These are phyloP conservation scores for Phthorimaea operculella DNA, from an alignment of 1,140 invertebrate genomes.

Conservation along the genomic window DNA sequence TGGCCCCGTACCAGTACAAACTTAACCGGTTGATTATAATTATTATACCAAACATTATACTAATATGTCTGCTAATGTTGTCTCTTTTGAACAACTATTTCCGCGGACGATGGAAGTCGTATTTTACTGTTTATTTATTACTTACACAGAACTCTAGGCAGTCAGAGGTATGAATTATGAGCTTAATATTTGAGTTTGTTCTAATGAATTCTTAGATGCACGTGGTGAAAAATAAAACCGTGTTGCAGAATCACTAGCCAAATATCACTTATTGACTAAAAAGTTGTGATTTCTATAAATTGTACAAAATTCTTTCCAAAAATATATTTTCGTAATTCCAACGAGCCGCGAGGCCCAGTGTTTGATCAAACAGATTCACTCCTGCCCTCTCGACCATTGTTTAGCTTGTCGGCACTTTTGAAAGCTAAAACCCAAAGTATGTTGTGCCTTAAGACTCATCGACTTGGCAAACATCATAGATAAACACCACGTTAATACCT, in stretches of 20 bases:
- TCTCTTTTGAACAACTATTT: neutral
- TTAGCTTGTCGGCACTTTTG: conserved; percentile 56
- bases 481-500: conserved; percentile 59
- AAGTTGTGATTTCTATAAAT: too few relatives aligned
- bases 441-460: conserved; percentile 54
- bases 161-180: too few relatives aligned
- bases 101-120: neutral
- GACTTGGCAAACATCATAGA: conserved; percentile 47
- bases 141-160: neutral
- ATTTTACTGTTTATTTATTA: neutral
- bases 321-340: conserved; percentile 39
- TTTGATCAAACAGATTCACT: conserved; percentile 51
- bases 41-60: neutral
- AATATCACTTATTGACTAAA: too few relatives aligned
- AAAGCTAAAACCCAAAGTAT: conserved; percentile 65
- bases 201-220: too few relatives aligned
- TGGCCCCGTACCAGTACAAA: neutral
- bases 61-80: neutral
- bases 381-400: conserved; percentile 48
- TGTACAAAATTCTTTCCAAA: neutral
- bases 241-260: too few relatives aligned
- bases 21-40: neutral
- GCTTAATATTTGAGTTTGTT: too few relatives aligned
- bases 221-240: too few relatives aligned
- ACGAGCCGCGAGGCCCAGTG: conserved; percentile 31